Base-by-base conservation (phyloP, 2,888 invertebrate genomes). In the Pammene aurita region DNA sequence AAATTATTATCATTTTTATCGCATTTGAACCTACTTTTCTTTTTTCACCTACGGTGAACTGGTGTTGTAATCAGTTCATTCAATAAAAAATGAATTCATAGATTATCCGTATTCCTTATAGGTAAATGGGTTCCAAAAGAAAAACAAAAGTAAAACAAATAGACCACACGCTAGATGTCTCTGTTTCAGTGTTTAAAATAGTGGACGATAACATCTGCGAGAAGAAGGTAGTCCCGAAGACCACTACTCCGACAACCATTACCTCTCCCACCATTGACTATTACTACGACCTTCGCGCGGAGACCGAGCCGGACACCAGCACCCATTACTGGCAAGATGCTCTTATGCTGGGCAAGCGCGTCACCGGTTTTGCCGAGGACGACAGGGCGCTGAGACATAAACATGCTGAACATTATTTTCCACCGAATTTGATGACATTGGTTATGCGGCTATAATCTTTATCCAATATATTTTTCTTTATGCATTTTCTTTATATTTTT, bases 141-240 rank as follows among this genome's bases (percentile, higher is more conserved):
- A 26, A 26, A 26, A 26, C 1, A 26, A 26, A 26, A 26, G 2
- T 26, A 26, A 26, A 26, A 26, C 26, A 26, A 26, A 26, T 26
- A 26, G 4, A 26, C 4, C 4, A 1, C 26, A 26, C 26, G 26
- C 26, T 26, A 26, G 26, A 26, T 26, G 4, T 26, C 26, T 26
- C 10, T 54, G 2, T 58, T 60, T 10, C 60, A 60, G 60, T 60
- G 34, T 60, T 60, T 48, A 60, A n/a, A 35, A 60, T 60, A 60
- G 60, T 60, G 16, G 60, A 60, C 35, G 60, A 60, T 16, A 35
- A 0, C 11, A 48, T 60, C 46, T 60, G 60, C 60, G 35, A 48
- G 46, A 60, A 34, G 46, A 60, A 48, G 48, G 35, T 60, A 34
- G 11, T 48, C 16, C 60, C 35, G 34, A 9, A 14, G 13, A 60